Conservation (phyloP, 2,888 invertebrate species). For the Ommatoiulus sabulosus region DNA sequence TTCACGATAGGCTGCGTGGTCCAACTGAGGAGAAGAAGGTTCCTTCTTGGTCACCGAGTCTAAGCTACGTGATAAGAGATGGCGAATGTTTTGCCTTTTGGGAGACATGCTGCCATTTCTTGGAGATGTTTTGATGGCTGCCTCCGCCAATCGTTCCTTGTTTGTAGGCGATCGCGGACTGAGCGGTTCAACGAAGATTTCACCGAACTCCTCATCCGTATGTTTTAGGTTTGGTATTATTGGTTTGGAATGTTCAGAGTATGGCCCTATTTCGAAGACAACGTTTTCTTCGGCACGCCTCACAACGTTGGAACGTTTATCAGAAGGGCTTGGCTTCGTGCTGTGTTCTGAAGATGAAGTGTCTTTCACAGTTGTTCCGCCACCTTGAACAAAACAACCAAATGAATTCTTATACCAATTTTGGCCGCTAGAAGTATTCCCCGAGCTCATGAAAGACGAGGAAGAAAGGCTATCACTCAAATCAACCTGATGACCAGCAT, state of each 20-base stretch:
- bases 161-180: constrained; percentile 53
- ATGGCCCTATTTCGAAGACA: background rate
- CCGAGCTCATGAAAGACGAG: background rate
- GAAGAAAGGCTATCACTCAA: background rate
- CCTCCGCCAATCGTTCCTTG: constrained; percentile 52
- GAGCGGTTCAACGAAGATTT: background rate
- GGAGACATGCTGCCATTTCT: background rate
- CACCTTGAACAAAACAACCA: background rate
- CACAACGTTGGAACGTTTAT: background rate
- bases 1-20: constrained; percentile 71
- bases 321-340: background rate
- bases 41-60: constrained; percentile 47
- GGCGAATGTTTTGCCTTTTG: constrained; percentile 39
- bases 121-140: constrained; percentile 49
- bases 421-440: background rate
- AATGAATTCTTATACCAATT: background rate
- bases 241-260: background rate
- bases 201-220: background rate
- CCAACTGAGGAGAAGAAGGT: constrained; percentile 53
- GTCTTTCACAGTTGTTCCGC: background rate
- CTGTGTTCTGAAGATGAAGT: background rate
- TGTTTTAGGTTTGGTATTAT: background rate
- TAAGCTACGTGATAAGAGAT: constrained; percentile 52
- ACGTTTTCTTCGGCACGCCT: background rate
- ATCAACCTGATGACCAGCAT: background rate